These are phyloP conservation scores for Heterotis niloticus DNA, from an alignment of 2,113 vertebrate species.

Conservation along the genomic window DNA sequence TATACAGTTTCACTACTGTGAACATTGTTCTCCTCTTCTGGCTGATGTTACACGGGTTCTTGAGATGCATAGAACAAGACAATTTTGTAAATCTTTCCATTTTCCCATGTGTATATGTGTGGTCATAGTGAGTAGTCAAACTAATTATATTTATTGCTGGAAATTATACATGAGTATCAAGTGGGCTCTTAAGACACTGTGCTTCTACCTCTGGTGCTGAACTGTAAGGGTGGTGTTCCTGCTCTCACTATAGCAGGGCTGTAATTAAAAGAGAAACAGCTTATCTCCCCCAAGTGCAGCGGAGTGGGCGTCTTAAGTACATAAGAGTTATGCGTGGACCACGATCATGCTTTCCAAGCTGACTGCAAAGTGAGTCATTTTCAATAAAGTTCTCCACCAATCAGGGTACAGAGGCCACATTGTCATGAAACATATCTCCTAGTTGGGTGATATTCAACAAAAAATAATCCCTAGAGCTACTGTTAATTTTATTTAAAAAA, in stretches of 20 bases:
- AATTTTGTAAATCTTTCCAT: no score
- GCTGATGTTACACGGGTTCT: no score
- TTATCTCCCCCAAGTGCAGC: not conserved
- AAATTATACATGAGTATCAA: not conserved
- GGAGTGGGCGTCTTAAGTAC: not conserved
- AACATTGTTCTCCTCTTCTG: not conserved
- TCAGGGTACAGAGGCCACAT: not conserved
- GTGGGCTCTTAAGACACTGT: not conserved
- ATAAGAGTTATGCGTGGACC: not conserved
- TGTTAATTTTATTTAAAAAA: not conserved
- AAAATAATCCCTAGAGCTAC: not conserved
- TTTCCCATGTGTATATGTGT: no score
- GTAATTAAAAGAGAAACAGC: slow-evolving; percentile 3
- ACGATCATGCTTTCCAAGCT: not conserved
- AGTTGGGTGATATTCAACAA: not conserved
- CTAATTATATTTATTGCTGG: not conserved
- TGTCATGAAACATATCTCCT: not conserved
- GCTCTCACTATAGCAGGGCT: not conserved
- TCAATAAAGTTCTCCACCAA: not conserved
- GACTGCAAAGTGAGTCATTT: not conserved
- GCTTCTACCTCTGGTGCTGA: not conserved
- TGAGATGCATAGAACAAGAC: no score
- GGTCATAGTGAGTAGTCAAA: no score
- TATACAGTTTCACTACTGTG: not conserved
- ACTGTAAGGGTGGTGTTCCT: not conserved